A percentile compares a stretch with the other conserved stretches of the same genome.
These are phyloP conservation scores for Zapornia atra DNA, from an alignment of 2,113 vertebrate species.

Conservation along the genomic window DNA sequence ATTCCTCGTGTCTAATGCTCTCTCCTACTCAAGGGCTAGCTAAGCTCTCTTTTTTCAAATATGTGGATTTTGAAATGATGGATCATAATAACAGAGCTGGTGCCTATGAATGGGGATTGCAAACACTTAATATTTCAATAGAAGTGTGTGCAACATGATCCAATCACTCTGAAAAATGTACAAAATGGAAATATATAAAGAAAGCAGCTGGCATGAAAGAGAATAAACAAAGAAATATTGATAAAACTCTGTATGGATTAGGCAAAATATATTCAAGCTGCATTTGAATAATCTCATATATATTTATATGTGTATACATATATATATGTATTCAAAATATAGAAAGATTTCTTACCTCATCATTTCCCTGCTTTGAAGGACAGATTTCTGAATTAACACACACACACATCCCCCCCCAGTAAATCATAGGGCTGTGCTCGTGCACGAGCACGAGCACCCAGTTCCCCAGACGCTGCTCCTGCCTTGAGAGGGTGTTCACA, in stretches of 20 bases:
- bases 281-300: conserved; percentile 77
- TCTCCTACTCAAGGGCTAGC: conserved; percentile 62
- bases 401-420: background rate
- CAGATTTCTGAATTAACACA: conserved; percentile 33
- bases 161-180: conserved; percentile 82
- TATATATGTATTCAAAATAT: conserved; percentile 33
- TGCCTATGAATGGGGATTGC: conserved; percentile 69
- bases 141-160: conserved; percentile 74
- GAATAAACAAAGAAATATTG: conserved; percentile 82
- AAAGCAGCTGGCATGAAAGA: conserved; percentile 74
- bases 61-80: conserved; percentile 77
- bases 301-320: conserved; percentile 39
- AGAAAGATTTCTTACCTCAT: conserved; percentile 65
- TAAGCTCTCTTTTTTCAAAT: conserved; percentile 70
- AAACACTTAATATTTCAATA: conserved; percentile 82
- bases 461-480: background rate
- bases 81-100: conserved; percentile 76
- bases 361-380: conserved; percentile 50
- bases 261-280: conserved; percentile 73
- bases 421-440: background rate
- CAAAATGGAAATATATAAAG: conserved; percentile 77
- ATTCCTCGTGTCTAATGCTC: conserved; percentile 71
- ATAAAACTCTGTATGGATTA: conserved; percentile 72
- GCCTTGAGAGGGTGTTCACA: background rate
- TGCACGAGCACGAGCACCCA: background rate